Conservation (phyloP, 92 coral and sea anemone species). For the Epizoanthus fatuus region DNA sequence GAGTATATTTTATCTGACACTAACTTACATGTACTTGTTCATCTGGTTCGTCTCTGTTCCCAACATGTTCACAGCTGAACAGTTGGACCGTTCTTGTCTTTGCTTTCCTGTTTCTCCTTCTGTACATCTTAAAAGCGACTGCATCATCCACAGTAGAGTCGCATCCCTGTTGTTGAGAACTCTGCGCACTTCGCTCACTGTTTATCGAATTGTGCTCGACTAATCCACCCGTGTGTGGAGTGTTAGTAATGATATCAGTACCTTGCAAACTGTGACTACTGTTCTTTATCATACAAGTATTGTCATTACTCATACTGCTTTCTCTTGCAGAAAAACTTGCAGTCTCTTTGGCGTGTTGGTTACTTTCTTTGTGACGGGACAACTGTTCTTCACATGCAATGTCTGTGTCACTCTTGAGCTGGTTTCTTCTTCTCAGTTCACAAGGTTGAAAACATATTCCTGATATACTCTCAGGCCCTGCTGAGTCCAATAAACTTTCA, state of each 20-base stretch:
- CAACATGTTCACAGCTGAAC: too few species aligned
- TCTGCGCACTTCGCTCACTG: neutral
- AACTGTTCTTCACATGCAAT: neutral
- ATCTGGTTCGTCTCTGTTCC: neutral
- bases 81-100: neutral
- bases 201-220: neutral
- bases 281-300: neutral
- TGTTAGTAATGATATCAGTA: neutral
- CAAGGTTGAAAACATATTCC: neutral
- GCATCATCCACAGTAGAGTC: neutral
- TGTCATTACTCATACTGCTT: neutral
- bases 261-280: neutral
- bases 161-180: neutral
- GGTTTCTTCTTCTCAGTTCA: neutral
- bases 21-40: neutral
- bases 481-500: neutral
- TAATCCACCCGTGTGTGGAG: neutral
- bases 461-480: neutral
- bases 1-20: too few species aligned
- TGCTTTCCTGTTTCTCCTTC: slow-evolving; percentile 12
- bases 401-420: neutral
- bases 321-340: neutral
- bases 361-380: neutral
- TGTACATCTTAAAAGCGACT: neutral
- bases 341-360: neutral